These are phyloP conservation scores for Percopsis transmontana DNA, from an alignment of 2,113 vertebrate genomes.

Conservation along the genomic window DNA sequence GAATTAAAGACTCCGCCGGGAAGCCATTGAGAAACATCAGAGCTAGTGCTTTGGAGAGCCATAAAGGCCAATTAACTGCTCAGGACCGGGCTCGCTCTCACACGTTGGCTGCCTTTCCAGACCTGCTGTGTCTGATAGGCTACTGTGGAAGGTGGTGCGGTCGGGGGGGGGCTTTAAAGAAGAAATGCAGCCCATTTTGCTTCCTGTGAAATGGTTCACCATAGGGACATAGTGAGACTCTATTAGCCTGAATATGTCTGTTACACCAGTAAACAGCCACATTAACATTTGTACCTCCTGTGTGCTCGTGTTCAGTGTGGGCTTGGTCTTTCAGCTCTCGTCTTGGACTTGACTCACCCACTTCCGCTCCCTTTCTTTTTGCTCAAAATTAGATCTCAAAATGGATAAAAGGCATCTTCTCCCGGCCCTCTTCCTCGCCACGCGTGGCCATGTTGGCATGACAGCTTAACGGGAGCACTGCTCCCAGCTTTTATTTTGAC, in stretches of 20 bases:
- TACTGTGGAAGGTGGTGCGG: conserved; percentile 22
- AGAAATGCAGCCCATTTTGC: conserved; percentile 30
- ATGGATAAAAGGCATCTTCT: too few relatives aligned
- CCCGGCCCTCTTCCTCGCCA: too few relatives aligned
- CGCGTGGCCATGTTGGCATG: too few relatives aligned
- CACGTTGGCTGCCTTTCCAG: conserved; percentile 24
- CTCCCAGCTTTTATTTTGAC: too few relatives aligned
- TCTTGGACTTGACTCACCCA: conserved; percentile 25
- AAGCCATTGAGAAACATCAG: conserved; percentile 47
- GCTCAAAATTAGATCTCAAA: too few relatives aligned
- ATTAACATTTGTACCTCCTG: conserved; percentile 50
- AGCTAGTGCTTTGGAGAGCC: conserved; percentile 53
- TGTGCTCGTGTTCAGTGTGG: neutral
- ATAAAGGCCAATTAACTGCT: conserved; percentile 45
- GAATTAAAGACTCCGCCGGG: conserved; percentile 62
- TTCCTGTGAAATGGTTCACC: conserved; percentile 54
- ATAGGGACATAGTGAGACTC: conserved; percentile 57
- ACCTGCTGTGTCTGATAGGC: conserved; percentile 1
- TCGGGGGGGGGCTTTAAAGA: conserved; percentile 2
- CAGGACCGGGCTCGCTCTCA: conserved; percentile 35
- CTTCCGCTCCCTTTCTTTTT: too few relatives aligned
- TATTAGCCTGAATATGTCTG: conserved; percentile 64
- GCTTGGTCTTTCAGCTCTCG: conserved; percentile 48
- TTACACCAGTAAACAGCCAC: conserved; percentile 39
- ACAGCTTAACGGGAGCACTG: too few relatives aligned